Evolutionary conservation across 2,888 invertebrate genomes (phyloP), one percentile per base, ranked within the genome.

Genomic region (Diabrotica balteata): DNA sequence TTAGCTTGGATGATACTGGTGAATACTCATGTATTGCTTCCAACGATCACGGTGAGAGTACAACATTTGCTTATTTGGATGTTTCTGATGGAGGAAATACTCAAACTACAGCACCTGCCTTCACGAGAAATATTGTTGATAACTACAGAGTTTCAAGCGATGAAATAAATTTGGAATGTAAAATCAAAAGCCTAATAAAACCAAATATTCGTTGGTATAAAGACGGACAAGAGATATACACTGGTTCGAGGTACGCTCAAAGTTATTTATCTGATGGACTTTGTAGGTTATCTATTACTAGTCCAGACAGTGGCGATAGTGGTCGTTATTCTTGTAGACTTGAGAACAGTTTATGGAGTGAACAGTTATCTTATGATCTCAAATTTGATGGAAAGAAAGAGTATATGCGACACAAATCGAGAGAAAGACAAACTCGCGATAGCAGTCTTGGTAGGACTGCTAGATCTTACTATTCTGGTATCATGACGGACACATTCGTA

Each of bases 1-100:
- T 90, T 0, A 84, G 86, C 6, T 87, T 89, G 0, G 87, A 86
- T 45, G 94, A 95, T 83, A 89, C 90, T 6, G 95, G 93, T 8
- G 91, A 93, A 78, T 95, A 94, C 79, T 88, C 89, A 4, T 95
- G 95, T 79, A 86, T 91, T 3, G 94, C 93, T 7, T 88, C 87
- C 74, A 95, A 95, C 80, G 87, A 88, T 62, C 89, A 92, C 76
- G 95, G 95, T 17, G 88, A 89, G 66, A 86, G 89, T 1, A 87
- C 87, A 10, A 90, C 91, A 2, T 88, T 90, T n/a, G 91, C 93
- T 3, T 89, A 88, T 67, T 83, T 95, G 32, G 90, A 90, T 78
- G 70, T 78, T 8, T 91, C 90, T 78, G 91, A 92, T 59, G 89
- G 90, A 73, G 91, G 90, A 76, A 91, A 92, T 80, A 87, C 90